Evolutionary conservation across 2,113 vertebrate species (phyloP).

Genomic region (Ibidorhyncha struthersii): DNA sequence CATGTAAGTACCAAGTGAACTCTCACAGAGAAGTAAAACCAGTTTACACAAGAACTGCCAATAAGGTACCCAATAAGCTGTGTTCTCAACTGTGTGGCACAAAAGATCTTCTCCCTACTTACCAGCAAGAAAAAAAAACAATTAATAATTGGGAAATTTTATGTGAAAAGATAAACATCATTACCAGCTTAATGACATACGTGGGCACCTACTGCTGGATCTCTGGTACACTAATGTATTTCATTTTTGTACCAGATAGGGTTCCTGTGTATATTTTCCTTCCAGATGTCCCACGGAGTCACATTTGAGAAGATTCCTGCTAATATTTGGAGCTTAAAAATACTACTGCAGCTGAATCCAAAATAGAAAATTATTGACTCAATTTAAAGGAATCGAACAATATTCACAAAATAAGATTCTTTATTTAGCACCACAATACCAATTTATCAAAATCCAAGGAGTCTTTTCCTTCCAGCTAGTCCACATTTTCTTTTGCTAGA

Average conservation of each 20-base stretch:
- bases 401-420: neutral
- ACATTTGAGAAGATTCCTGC: neutral
- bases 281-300: neutral
- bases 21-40: neutral
- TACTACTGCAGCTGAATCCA: neutral
- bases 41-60: neutral
- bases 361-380: neutral
- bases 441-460: neutral
- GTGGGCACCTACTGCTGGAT: neutral
- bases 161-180: neutral
- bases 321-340: neutral
- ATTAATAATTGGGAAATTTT: neutral
- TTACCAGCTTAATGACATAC: neutral
- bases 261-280: neutral
- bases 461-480: neutral
- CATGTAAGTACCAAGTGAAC: neutral
- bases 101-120: neutral
- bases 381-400: neutral
- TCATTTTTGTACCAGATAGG: neutral
- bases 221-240: neutral
- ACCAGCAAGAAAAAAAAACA: neutral
- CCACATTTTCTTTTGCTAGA: neutral
- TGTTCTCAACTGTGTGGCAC: neutral
- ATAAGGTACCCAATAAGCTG: neutral
- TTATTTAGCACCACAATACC: neutral